A percentile compares a stretch with the other conserved stretches of the same genome.
Evolutionary conservation across 2,888 invertebrate species (phyloP).

Genomic region (Zygothrica quintamaculata): DNA sequence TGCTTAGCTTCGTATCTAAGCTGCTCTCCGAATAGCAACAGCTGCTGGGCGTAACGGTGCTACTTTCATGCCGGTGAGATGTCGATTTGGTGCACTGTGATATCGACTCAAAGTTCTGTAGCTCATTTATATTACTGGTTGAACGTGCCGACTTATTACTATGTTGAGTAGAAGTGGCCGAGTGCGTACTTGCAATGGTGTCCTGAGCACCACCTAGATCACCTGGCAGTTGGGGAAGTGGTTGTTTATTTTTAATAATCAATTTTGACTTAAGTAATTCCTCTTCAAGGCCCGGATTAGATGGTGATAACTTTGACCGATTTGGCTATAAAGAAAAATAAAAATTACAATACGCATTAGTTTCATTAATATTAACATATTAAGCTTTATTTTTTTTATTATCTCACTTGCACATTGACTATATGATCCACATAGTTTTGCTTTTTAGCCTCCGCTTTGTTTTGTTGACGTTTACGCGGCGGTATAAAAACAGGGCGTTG

Average conservation of each 20-base stretch:
- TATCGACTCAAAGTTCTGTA: conserved; percentile 83
- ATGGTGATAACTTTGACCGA: conserved; percentile 83
- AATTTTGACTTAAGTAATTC: conserved; percentile 83
- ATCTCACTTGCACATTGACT: conserved; percentile 86
- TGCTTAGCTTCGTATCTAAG: conserved; percentile 83
- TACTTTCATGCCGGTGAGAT: conserved; percentile 81
- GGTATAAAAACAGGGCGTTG: conserved; percentile 86
- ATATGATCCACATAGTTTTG: conserved; percentile 87
- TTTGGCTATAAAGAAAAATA: conserved; percentile 56
- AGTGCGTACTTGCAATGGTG: conserved; percentile 61
- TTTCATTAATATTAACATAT: too few relatives aligned
- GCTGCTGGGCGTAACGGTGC: conserved; percentile 84
- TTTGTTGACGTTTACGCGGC: conserved; percentile 87
- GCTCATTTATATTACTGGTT: conserved; percentile 85
- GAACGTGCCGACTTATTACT: conserved; percentile 75
- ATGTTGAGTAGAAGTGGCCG: conserved; percentile 67
- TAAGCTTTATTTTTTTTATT: not conserved
- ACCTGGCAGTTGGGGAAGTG: conserved; percentile 83
- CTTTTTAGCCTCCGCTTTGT: conserved; percentile 82
- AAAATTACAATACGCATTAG: too few relatives aligned
- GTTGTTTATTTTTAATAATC: conserved; percentile 85
- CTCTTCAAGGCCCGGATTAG: conserved; percentile 83
- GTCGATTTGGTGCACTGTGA: conserved; percentile 81
- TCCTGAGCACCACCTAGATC: conserved; percentile 55
- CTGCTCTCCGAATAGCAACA: conserved; percentile 84